Evolutionary conservation across 2,113 vertebrate genomes (phyloP).

Genomic region (Eurypyga helias): DNA sequence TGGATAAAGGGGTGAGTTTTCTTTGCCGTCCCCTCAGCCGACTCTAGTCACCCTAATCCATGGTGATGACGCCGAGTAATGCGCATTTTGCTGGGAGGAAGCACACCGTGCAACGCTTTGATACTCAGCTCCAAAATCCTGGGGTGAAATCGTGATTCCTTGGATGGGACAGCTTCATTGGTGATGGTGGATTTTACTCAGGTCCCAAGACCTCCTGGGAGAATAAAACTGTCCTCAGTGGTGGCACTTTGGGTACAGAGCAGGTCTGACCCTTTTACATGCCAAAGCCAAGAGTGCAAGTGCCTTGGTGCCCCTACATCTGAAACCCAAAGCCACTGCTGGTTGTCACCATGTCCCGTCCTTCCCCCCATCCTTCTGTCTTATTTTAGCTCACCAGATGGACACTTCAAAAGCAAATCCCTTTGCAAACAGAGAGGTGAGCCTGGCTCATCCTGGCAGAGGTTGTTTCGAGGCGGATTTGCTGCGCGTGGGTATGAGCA

Average conservation of each 20-base stretch:
- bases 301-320: too few relatives aligned
- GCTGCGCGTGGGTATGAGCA: background rate
- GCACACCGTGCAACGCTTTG: background rate
- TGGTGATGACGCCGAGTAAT: rapidly evolving
- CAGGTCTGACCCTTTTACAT: background rate
- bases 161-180: background rate
- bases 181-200: background rate
- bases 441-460: background rate
- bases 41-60: background rate
- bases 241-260: background rate
- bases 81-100: background rate
- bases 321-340: background rate
- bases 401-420: background rate
- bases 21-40: background rate
- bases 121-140: background rate
- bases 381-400: background rate
- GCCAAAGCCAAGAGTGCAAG: background rate
- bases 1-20: background rate
- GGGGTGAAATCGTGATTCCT: background rate
- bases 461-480: background rate
- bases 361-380: background rate
- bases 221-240: background rate
- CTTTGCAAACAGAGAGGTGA: background rate
- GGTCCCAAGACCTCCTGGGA: background rate
- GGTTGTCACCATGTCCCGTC: background rate